Evolutionary conservation across 2,113 vertebrate species (phyloP).

Genomic region (Craseonycteris thonglongyai): DNA sequence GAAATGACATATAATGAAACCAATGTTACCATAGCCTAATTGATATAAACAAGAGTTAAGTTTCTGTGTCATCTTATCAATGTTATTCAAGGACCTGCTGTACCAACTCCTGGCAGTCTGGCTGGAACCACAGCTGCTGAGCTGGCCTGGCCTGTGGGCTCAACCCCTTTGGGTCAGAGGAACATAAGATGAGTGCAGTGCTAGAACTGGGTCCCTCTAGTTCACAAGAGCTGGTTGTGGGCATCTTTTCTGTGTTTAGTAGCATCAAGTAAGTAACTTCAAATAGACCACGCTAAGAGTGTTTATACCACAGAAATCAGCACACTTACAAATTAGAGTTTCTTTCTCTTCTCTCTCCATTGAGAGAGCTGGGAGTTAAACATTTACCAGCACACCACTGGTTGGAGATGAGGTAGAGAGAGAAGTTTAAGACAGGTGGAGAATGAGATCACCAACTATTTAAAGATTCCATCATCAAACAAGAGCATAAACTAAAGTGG

Average conservation of each 20-base stretch:
- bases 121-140: not conserved
- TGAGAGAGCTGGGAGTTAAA: not conserved
- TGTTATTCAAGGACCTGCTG: not conserved
- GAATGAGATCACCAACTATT: not conserved
- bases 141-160: not conserved
- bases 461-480: not conserved
- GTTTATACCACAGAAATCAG: not conserved
- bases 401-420: not conserved
- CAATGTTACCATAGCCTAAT: not conserved
- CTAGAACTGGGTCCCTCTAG: no score
- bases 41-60: not conserved
- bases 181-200: not conserved
- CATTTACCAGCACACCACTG: not conserved
- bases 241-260: not conserved
- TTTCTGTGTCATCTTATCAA: not conserved
- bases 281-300: not conserved
- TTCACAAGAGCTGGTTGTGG: fast-evolving
- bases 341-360: not conserved
- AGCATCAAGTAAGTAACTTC: not conserved
- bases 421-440: not conserved
- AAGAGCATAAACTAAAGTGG: not conserved
- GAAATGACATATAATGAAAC: not conserved
- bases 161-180: not conserved
- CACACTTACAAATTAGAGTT: not conserved
- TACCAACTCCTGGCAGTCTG: not conserved